A percentile compares a stretch with the other conserved stretches of the same genome.
phyloP scores from a whole-genome alignment of 1,140 invertebrate species.

The Idris sp. region DNA sequence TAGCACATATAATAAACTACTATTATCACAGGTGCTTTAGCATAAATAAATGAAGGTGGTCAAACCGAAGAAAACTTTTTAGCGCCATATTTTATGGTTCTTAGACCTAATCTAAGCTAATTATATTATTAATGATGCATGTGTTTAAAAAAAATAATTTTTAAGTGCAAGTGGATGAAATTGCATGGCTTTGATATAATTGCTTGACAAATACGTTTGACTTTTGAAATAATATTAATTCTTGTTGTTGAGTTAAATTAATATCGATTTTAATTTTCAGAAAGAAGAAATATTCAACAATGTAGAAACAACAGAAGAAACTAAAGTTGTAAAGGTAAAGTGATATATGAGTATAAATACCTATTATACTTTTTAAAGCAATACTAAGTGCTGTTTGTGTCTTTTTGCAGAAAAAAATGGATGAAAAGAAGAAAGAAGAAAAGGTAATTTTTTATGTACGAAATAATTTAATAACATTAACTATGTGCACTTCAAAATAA shows the following conservation, averaged over 20 bases:
- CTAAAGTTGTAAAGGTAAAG: conserved; percentile 71
- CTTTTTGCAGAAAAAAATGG: conserved; percentile 69
- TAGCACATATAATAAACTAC: conserved; percentile 41
- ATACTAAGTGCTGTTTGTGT: too few species aligned
- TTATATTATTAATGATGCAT: conserved; percentile 16
- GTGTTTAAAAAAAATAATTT: conserved; percentile 5
- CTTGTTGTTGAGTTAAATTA: too few species aligned
- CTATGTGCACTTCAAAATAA: too few species aligned
- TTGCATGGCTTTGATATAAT: background rate
- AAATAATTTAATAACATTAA: too few species aligned
- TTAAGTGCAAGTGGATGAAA: background rate
- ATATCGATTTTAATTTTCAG: conserved; percentile 60
- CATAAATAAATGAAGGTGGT: conserved; percentile 65
- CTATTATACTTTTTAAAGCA: too few species aligned
- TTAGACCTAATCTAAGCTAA: conserved; percentile 5
- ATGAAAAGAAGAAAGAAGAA: conserved; percentile 72
- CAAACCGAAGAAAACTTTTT: conserved; percentile 23
- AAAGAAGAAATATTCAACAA: conserved; percentile 77
- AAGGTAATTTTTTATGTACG: conserved; percentile 64
- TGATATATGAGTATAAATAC: too few species aligned
- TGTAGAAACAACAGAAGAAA: conserved; percentile 75
- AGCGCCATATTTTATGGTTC: conserved; percentile 21
- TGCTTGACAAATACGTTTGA: too few species aligned
- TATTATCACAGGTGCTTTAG: conserved; percentile 43
- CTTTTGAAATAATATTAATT: too few species aligned